Base-by-base conservation (phyloP, 1,140 invertebrate genomes). In the Brachionus calyciflorus region DNA sequence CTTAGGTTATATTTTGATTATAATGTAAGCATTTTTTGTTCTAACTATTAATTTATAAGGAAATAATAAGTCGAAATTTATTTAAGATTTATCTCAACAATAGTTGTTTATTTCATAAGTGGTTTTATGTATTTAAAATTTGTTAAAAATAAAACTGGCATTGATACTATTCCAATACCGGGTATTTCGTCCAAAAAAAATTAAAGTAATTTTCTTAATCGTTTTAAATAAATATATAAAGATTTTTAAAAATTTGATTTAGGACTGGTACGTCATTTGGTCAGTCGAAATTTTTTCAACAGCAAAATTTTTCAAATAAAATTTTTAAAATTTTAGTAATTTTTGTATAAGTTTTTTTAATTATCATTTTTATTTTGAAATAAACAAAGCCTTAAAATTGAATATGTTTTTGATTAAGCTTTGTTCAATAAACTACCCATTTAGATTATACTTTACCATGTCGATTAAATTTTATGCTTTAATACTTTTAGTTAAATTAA, bases 101-200 rank as follows among this genome's bases (percentile, higher is more conserved):
- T 65, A 12, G 10, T 24, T 40, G 60, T 17, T 2, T 65, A 73
- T 40, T n/a, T 73, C 3, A 17, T 73, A 19, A 46, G 44, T 24
- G 69, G 69, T 12, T 0, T 73, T 17, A 14, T 51, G 10, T 73
- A 28, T 41, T 51, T 51, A 19, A 73, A 73, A 40, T 51, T 73
- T 55, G 46, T 53, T n/a, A 19, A 51, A 55, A 49, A 73, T 33
- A 40, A 49, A 21, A 51, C 21, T 40, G 69, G 69, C 21, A 51
- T 4, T 12, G 51, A 73, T 9, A 24, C 30, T 12, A 55, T 73
- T 14, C 69, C 69, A 30, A 3, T 51, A 51, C 33, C 33, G 69
- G 69, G 21, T 17, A 33, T 19, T 21, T 14, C 28, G 49, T 26
- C 69, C 69, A 19, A 14, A 24, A 19, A 17, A 51, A 19, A 26